Evolutionary conservation across 1,140 invertebrate genomes (phyloP), one percentile per base, ranked within the genome.

Genomic region (Solen grandis): DNA sequence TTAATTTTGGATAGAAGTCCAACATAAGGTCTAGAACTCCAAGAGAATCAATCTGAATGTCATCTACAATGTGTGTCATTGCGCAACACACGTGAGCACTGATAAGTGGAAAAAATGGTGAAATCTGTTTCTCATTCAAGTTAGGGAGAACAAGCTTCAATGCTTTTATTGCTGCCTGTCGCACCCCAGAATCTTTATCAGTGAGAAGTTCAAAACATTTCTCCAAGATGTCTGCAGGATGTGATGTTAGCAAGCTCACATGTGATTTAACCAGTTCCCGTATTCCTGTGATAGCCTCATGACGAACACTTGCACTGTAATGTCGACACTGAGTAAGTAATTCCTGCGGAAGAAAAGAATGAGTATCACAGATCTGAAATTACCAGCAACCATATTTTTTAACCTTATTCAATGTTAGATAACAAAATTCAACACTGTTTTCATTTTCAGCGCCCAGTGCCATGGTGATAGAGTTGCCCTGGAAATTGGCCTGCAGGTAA

Each of bases 1-100:
- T 90, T 38, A 96, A 91, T 52, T 89, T 86, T 3, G 94, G 94
- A 70, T 94, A 93, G 68, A 94, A 93, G 41, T 94, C 90, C 19
- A 96, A 89, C 27, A 97, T 81, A 10, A 90, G 55, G 65, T 92
- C 96, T n/a, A 97, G 91, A 65, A 96, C 94, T 10, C 94, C 86
- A 1, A 98, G 90, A 0, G 96, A 96, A 90, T 97, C 96, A 89
- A 96, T 95, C 88, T 97, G 95, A 63, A 97, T 95, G 59, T 93
- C 93, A 16, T 94, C 94, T 89, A 96, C 94, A 72, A 98, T 96
- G 84, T 97, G 96, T 13, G 96, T 97, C 96, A 97, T 97, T 0
- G 96, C 95, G 93, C 96, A 97, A 36, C 95, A 94, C 36, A 97
- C 89, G 88, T 97, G 96, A 14, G 95, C 95, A 50, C 94, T 94